Percentiles rank a stretch among this genome's conserved stretches.
phyloP scores from a whole-genome alignment of 2,888 invertebrate genomes.

The Trichogramma dendrolimi region DNA sequence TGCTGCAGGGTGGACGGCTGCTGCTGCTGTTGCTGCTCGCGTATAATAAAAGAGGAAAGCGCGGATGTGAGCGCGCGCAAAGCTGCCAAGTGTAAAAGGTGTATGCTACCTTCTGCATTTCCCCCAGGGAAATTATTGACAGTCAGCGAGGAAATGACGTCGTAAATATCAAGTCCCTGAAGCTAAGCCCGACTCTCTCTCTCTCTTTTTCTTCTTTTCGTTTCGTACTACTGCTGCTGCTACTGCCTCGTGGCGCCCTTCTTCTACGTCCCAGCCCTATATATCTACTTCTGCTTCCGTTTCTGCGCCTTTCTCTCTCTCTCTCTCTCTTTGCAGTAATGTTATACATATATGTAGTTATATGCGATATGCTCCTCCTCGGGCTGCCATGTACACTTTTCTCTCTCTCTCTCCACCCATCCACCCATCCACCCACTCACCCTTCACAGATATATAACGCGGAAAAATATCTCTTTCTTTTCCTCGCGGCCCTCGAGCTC shows the following conservation, averaged over 20 bases:
- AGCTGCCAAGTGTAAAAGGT: conserved; percentile 32
- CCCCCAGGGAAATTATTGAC: conserved; percentile 52
- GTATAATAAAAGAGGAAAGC: conserved; percentile 25
- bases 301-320: conserved; percentile 30
- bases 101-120: conserved; percentile 41
- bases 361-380: too few species aligned
- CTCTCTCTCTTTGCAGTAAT: too few species aligned
- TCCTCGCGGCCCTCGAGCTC: too few species aligned
- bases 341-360: too few species aligned
- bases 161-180: conserved; percentile 48
- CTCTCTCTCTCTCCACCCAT: too few species aligned
- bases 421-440: too few species aligned
- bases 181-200: conserved; percentile 34
- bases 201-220: conserved; percentile 22
- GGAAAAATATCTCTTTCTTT: too few species aligned
- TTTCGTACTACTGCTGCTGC: conserved; percentile 22
- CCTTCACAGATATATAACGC: too few species aligned
- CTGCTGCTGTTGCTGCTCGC: conserved; percentile 7
- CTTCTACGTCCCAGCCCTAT: conserved; percentile 15
- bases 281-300: conserved; percentile 20
- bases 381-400: too few species aligned
- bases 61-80: conserved; percentile 31
- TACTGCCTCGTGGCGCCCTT: conserved; percentile 15
- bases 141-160: conserved; percentile 51
- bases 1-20: conserved; percentile 15